These are phyloP conservation scores for Vespertilio murinus DNA, from an alignment of 2,797 vertebrate species.

Conservation along the genomic window DNA sequence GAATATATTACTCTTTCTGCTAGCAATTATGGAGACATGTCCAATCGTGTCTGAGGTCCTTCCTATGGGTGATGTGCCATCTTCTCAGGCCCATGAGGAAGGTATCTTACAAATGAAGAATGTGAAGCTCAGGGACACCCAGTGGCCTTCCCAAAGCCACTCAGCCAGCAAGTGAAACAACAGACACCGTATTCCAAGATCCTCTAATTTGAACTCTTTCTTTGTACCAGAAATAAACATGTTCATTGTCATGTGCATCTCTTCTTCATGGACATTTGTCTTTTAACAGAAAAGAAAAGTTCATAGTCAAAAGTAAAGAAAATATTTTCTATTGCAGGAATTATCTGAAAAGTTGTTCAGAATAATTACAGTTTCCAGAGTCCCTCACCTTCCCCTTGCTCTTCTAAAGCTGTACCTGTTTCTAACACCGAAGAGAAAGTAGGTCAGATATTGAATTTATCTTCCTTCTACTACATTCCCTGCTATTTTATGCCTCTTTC, in stretches of 20 bases:
- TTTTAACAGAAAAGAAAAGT: constrained; percentile 7
- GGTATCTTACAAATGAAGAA: background rate
- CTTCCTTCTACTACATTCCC: background rate
- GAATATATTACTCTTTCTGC: background rate
- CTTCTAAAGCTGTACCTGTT: constrained; percentile 44
- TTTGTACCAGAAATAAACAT: background rate
- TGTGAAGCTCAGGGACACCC: background rate
- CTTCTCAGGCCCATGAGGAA: background rate
- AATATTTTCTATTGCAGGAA: constrained; percentile 19
- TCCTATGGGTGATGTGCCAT: fast-evolving
- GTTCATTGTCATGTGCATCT: background rate
- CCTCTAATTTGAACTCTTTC: background rate
- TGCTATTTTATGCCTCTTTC: constrained; percentile 41
- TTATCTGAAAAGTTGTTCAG: constrained; percentile 29
- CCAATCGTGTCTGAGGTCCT: background rate
- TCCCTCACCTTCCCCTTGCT: constrained; percentile 53
- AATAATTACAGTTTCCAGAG: constrained; percentile 41
- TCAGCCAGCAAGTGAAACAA: background rate
- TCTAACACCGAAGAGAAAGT: constrained; percentile 60
- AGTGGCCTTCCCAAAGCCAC: background rate
- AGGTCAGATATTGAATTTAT: constrained; percentile 66
- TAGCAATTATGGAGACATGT: too few relatives aligned
- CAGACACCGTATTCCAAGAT: background rate
- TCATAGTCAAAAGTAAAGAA: constrained; percentile 31
- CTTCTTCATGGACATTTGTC: background rate